These are phyloP conservation scores for Sinocyclocheilus anshuiensis DNA, from an alignment of 2,113 vertebrate species.

Conservation along the genomic window DNA sequence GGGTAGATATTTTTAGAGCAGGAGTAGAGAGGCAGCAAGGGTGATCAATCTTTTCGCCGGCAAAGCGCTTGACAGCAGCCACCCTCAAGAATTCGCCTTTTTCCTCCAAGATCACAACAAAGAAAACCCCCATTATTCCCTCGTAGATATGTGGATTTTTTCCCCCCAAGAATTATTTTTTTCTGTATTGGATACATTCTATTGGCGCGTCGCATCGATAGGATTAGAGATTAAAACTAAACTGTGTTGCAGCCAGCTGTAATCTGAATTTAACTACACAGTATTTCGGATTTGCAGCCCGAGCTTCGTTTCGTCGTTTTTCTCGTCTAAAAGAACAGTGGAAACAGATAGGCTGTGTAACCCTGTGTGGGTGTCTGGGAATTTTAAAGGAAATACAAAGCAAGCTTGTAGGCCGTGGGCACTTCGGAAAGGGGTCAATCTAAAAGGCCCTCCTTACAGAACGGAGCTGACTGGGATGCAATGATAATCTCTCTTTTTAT, in stretches of 20 bases:
- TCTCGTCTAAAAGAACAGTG: slow-evolving; percentile 29
- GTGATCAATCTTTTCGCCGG: slow-evolving; percentile 92
- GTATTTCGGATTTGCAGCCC: not conserved
- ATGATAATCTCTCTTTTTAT: not conserved
- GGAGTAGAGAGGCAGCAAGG: slow-evolving; percentile 66
- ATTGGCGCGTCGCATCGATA: not conserved
- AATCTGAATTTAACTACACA: not conserved
- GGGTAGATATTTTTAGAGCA: slow-evolving; percentile 71
- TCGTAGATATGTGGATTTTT: slow-evolving; percentile 49
- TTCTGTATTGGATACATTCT: slow-evolving; percentile 31
- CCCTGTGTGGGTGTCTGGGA: slow-evolving; percentile 84
- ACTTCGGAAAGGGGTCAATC: slow-evolving; percentile 17
- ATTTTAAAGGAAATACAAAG: slow-evolving; percentile 70
- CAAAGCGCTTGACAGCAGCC: slow-evolving; percentile 86
- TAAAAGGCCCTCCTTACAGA: slow-evolving; percentile 42
- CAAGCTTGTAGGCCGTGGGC: slow-evolving; percentile 53
- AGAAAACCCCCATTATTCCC: slow-evolving; percentile 56
- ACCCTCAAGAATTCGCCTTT: slow-evolving; percentile 77
- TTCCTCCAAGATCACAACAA: slow-evolving; percentile 70
- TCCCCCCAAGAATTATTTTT: slow-evolving; percentile 32
- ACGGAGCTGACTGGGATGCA: slow-evolving; percentile 42
- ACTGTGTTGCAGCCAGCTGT: not conserved
- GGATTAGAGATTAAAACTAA: slow-evolving; percentile 1
- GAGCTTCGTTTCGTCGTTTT: slow-evolving; percentile 27
- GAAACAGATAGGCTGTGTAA: slow-evolving; percentile 46